A percentile compares a stretch with the other conserved stretches of the same genome.
These are phyloP conservation scores for Spheniscus humboldti DNA, from an alignment of 2,797 vertebrate species.

Conservation along the genomic window DNA sequence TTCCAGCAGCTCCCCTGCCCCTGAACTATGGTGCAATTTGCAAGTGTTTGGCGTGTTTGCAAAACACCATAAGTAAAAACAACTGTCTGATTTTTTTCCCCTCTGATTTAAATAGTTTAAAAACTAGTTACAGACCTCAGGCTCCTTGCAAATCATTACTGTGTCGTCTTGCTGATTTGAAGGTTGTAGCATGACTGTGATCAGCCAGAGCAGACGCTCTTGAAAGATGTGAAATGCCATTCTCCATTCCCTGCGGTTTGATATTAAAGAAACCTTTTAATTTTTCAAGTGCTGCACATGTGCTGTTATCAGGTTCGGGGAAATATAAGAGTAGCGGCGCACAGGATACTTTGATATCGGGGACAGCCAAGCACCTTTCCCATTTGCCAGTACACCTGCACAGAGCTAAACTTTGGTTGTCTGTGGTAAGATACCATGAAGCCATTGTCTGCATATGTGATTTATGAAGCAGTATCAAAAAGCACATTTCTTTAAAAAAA, in stretches of 20 bases:
- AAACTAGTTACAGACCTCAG: not conserved
- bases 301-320: not conserved
- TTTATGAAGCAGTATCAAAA: not conserved
- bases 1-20: not conserved
- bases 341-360: not conserved
- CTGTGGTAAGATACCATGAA: not conserved
- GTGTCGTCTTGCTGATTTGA: not conserved
- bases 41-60: not conserved
- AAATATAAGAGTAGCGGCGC: not conserved
- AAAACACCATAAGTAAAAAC: not conserved
- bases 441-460: not conserved
- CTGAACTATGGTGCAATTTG: not conserved
- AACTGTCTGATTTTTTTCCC: not conserved
- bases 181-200: not conserved
- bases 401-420: not conserved
- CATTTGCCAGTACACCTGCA: no score
- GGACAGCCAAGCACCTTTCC: not conserved
- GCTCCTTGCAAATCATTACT: not conserved
- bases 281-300: not conserved
- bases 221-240: not conserved
- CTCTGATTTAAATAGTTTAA: not conserved
- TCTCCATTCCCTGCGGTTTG: not conserved
- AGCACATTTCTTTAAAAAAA: not conserved
- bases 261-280: not conserved
- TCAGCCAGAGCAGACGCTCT: not conserved